phyloP scores from a whole-genome alignment of 2,888 invertebrate species.

The Lamellibrachia columna region DNA sequence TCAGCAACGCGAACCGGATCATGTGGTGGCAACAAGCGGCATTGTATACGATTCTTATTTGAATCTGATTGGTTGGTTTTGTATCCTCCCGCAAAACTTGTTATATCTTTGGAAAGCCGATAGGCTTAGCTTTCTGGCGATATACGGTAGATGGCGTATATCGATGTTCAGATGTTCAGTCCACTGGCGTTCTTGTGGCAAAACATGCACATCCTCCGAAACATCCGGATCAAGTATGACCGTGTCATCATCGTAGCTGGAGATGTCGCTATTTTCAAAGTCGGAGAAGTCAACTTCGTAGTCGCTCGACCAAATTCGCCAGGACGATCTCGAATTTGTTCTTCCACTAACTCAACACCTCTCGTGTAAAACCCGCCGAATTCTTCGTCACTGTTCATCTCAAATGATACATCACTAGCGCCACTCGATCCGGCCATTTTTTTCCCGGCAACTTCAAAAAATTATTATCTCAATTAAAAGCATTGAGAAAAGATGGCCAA shows the following conservation, averaged over 20 bases:
- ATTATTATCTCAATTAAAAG: background rate
- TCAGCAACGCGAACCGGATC: background rate
- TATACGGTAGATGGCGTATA: background rate
- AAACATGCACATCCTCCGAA: background rate
- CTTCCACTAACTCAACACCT: background rate
- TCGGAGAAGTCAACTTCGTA: background rate
- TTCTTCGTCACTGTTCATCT: background rate
- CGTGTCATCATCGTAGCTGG: background rate
- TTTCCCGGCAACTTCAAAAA: background rate
- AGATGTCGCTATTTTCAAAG: background rate
- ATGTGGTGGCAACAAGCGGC: background rate
- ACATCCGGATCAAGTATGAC: background rate
- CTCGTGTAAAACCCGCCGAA: background rate
- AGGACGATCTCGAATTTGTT: background rate
- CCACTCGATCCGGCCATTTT: background rate
- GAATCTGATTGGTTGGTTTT: background rate
- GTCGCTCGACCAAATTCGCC: background rate
- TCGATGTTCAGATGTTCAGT: background rate
- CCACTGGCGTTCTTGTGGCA: background rate
- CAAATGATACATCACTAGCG: background rate
- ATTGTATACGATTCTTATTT: background rate
- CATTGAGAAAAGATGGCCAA: background rate
- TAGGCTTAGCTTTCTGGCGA: background rate
- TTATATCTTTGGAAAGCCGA: background rate
- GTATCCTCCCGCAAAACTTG: background rate